phyloP scores from a whole-genome alignment of 2,797 vertebrate species.

The Schizopygopsis pylzovi region DNA sequence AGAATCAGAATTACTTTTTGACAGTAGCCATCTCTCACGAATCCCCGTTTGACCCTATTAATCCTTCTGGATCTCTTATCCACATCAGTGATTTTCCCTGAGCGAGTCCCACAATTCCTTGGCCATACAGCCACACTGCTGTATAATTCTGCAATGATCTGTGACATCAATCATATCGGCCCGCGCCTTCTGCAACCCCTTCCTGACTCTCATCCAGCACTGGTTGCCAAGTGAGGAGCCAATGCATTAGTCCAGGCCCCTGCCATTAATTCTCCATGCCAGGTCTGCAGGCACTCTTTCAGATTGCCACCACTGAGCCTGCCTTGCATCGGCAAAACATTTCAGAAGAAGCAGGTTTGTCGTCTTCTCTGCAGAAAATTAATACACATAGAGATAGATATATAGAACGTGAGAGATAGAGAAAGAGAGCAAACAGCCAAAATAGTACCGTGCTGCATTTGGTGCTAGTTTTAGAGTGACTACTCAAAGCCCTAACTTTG shows the following conservation, averaged over 20 bases:
- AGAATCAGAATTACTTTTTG: not conserved
- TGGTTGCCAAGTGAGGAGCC: slow-evolving; percentile 43
- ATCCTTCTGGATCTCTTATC: slow-evolving; percentile 29
- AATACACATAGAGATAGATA: slow-evolving; percentile 43
- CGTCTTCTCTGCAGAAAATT: not conserved
- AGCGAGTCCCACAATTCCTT: slow-evolving; percentile 57
- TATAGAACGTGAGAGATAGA: slow-evolving; percentile 8
- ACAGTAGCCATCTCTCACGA: not conserved
- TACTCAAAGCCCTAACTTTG: slow-evolving; percentile 81
- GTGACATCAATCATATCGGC: slow-evolving; percentile 73
- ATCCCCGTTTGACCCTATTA: slow-evolving; percentile 18
- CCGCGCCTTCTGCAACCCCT: slow-evolving; percentile 39
- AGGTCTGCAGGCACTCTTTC: slow-evolving; percentile 38
- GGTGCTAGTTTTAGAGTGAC: slow-evolving; percentile 76
- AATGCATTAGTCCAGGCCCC: slow-evolving; percentile 22
- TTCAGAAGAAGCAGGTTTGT: not conserved
- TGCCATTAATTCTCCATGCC: slow-evolving; percentile 29
- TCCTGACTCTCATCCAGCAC: slow-evolving; percentile 38
- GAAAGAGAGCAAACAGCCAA: slow-evolving; percentile 30
- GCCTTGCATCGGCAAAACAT: slow-evolving; percentile 16
- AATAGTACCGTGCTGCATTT: slow-evolving; percentile 57
- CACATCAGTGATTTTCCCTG: slow-evolving; percentile 23
- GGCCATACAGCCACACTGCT: slow-evolving; percentile 63
- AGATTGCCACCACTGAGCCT: slow-evolving; percentile 27
- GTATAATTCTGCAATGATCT: slow-evolving; percentile 71